Conservation (phyloP, 2,113 vertebrate species). For the Saccopteryx leptura region DNA sequence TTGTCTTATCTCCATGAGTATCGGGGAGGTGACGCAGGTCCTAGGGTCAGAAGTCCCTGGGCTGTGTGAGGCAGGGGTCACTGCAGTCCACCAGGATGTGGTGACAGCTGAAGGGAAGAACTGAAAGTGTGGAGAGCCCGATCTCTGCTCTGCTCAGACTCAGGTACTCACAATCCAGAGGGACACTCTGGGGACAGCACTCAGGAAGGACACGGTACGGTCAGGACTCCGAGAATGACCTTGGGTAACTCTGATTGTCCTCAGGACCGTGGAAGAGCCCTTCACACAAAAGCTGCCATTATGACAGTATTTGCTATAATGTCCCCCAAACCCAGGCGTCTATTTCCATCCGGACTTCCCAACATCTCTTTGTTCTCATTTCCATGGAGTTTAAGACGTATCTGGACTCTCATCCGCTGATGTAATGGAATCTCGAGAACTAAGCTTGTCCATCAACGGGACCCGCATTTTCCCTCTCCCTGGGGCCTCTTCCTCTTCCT, state of each 20-base stretch:
- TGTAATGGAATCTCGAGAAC: background rate
- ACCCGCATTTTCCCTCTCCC: background rate
- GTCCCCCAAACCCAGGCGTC: background rate
- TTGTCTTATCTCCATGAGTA: background rate
- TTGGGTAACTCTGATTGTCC: background rate
- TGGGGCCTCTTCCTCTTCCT: background rate
- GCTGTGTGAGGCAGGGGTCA: too few relatives aligned
- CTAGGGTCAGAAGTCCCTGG: background rate
- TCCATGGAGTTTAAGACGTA: background rate
- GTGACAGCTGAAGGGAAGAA: background rate
- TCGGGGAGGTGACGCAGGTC: background rate
- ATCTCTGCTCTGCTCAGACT: background rate
- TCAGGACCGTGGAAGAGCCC: background rate
- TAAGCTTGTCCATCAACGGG: background rate
- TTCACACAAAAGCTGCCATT: background rate
- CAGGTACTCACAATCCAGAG: background rate
- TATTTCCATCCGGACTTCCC: background rate
- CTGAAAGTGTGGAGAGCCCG: background rate
- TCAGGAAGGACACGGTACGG: background rate
- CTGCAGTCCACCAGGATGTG: background rate
- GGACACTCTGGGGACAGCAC: accelerated
- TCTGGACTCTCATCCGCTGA: background rate
- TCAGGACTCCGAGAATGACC: background rate
- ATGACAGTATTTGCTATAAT: too few relatives aligned
- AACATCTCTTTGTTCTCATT: background rate